Percentiles rank a stretch among this genome's conserved stretches.
Evolutionary conservation across 2,888 invertebrate species (phyloP).

Genomic region (Athrips mouffetella): DNA sequence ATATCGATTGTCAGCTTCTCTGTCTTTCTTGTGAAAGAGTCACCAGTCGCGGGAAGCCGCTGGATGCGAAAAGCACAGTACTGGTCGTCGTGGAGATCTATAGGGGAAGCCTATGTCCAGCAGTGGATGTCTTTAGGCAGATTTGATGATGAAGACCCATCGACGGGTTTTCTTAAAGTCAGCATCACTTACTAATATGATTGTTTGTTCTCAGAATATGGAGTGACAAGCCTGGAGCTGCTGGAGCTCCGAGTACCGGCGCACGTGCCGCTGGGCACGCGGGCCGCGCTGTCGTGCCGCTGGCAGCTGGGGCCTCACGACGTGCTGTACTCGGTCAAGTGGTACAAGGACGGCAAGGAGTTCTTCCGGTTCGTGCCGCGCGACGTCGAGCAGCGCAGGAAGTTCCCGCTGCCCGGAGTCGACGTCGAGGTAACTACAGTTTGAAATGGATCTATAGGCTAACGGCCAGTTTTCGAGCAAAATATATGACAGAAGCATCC

Average conservation of each 20-base stretch:
- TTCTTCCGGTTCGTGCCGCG: constrained; percentile 92
- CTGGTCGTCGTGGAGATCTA: too few species aligned
- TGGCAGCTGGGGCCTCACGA: constrained; percentile 89
- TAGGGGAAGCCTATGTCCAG: too few species aligned
- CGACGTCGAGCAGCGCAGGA: constrained; percentile 88
- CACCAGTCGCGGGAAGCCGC: too few species aligned
- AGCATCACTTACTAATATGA: neutral
- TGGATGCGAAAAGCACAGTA: too few species aligned
- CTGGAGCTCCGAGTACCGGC: constrained; percentile 83
- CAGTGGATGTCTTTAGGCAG: too few species aligned
- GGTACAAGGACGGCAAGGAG: constrained; percentile 95
- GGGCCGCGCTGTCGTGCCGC: constrained; percentile 87
- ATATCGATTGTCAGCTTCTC: too few species aligned
- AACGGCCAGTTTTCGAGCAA: too few species aligned
- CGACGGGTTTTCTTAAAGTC: neutral
- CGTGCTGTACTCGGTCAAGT: constrained; percentile 91
- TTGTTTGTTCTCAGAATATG: constrained; percentile 43
- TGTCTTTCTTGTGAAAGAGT: too few species aligned
- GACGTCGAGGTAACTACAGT: constrained; percentile 83
- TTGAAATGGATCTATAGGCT: too few species aligned
- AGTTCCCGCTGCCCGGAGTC: constrained; percentile 88
- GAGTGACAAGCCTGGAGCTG: constrained; percentile 40
- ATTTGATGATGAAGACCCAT: too few species aligned
- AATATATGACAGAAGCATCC: too few species aligned
- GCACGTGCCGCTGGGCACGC: constrained; percentile 88